Percentiles rank a stretch among this genome's conserved stretches.
Evolutionary conservation across 2,113 vertebrate genomes (phyloP).

Genomic region (Lampris megalopsis): DNA sequence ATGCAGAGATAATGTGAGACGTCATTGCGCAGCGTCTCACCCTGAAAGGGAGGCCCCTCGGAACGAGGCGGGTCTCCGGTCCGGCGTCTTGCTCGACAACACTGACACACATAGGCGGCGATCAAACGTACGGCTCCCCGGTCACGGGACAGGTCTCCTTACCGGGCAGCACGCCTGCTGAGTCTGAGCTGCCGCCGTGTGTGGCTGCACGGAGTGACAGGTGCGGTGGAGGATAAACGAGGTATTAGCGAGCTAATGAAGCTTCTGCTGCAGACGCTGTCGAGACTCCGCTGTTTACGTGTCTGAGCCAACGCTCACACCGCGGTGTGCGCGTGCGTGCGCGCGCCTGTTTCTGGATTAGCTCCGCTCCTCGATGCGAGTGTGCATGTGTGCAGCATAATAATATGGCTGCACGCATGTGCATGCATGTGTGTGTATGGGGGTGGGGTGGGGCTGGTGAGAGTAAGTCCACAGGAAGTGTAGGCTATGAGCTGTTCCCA

Average conservation of each 20-base stretch:
- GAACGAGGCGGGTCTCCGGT: too few relatives aligned
- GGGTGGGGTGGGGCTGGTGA: conserved; percentile 3
- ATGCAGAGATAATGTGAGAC: too few relatives aligned
- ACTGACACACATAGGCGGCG: neutral
- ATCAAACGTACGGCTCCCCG: neutral
- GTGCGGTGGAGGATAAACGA: conserved; percentile 30
- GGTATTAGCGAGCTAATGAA: conserved; percentile 44
- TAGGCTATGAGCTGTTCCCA: conserved; percentile 52
- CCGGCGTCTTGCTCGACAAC: neutral
- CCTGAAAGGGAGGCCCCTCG: too few relatives aligned
- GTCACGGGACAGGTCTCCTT: neutral
- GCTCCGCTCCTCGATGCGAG: too few relatives aligned
- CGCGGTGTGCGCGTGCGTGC: conserved; percentile 9
- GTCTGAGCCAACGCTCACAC: conserved; percentile 58
- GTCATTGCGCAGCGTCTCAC: too few relatives aligned
- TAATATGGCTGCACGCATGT: too few relatives aligned
- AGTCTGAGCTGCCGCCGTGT: neutral
- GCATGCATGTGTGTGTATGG: conserved; percentile 19
- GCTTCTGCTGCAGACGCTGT: conserved; percentile 32
- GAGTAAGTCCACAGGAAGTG: conserved; percentile 42
- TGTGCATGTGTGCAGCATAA: too few relatives aligned
- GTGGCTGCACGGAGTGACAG: conserved; percentile 27
- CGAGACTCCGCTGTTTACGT: conserved; percentile 39
- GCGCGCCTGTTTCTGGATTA: too few relatives aligned
- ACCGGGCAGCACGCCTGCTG: neutral